These are phyloP conservation scores for Achatina immaculata DNA, from an alignment of 1,140 invertebrate species.

Conservation along the genomic window DNA sequence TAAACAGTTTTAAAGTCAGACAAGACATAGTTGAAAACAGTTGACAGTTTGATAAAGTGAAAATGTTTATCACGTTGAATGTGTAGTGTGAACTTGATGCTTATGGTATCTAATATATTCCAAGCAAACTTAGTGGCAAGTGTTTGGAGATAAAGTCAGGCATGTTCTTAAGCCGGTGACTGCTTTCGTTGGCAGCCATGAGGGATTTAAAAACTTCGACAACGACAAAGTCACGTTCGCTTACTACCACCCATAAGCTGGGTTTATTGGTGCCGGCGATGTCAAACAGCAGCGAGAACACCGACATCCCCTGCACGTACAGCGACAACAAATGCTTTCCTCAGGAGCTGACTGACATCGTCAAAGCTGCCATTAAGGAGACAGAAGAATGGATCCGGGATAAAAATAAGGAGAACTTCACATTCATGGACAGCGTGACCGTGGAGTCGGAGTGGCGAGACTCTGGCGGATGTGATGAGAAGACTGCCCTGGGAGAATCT, in stretches of 20 bases:
- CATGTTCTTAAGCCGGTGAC: no score
- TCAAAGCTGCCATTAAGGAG: not conserved
- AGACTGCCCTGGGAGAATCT: not conserved
- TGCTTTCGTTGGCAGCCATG: no score
- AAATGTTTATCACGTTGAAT: no score
- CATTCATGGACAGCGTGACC: not conserved
- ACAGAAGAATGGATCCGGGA: not conserved
- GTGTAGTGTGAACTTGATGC: no score
- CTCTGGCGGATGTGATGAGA: conserved; percentile 11
- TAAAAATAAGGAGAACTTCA: not conserved
- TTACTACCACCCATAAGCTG: not conserved
- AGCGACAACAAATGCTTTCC: not conserved
- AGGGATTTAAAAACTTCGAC: no score
- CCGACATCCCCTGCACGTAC: not conserved
- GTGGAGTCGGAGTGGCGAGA: not conserved
- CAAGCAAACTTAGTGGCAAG: no score
- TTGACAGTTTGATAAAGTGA: no score
- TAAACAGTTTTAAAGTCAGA: no score
- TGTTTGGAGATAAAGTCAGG: no score
- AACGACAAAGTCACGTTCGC: not conserved
- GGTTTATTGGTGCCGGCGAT: not conserved
- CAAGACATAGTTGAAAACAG: no score
- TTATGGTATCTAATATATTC: no score
- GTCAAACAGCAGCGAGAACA: not conserved
- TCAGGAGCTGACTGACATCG: not conserved